Evolutionary conservation across 2,888 invertebrate species (phyloP), one percentile per base, ranked within the genome.

Genomic region (Stenichneumon culpator): DNA sequence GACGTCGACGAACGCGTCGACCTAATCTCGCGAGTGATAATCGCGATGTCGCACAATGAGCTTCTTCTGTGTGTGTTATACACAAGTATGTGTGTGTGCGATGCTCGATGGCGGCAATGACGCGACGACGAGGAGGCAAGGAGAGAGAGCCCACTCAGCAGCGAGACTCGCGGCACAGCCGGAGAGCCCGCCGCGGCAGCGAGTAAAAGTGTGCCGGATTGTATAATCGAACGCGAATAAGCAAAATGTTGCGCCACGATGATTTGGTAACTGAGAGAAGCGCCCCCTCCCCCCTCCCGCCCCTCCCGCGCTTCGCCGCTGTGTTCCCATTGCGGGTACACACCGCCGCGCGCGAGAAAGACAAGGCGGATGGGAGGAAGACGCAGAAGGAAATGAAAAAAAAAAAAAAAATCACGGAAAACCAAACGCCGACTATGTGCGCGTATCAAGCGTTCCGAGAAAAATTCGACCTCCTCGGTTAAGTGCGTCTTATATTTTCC

Each of bases 151-250:
- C 82, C 84, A 78, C 83, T 82, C 73, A 67, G 32, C 67, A 22
- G 68, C 70, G 84, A 86, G 83, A 85, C 75, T 69, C 50, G 50
- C 78, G 77, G 79, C 72, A 32, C 50, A 79, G 50, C 60, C 81
- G 83, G 73, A 82, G 87, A 82, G 87, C 87, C 86, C 87, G 75
- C 83, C 83, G 88, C 82, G 86, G 79, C 82, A 83, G 82, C 85
- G 90, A 93, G 93, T 94, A 93, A 94, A 94, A 94, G 93, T 94
- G 93, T 94, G 93, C 92, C 93, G 93, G 93, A 93, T 94, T 93
- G 93, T 93, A 93, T 93, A 93, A 93, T 93, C 93, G 93, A 93
- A 93, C 93, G 92, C 93, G 93, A 94, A 93, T 94, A 93, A 93
- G 93, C 93, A 92, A 93, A 93, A 92, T 90, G 93, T 94, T 93